Evolutionary conservation across 2,797 vertebrate species (phyloP), one percentile per base, ranked within the genome.

Genomic region (Tokudaia muenninki): DNA sequence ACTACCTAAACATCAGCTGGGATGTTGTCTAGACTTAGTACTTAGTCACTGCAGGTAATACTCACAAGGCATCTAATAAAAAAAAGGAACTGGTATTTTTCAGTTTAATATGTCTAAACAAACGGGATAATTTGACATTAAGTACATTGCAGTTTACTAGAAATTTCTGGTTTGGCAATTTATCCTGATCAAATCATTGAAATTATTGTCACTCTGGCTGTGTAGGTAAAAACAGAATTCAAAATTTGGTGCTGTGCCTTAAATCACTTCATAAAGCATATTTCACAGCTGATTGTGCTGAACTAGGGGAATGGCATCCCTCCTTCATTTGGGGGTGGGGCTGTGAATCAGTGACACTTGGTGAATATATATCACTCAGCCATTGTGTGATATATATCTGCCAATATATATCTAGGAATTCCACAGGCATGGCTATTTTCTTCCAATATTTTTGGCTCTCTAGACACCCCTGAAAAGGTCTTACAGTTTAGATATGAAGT

Each of bases 81-180:
- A 86, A 86, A 86, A 94, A 89, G 87, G 75, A 93, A 47, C 57
- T 80, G 82, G 57, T 80, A 87, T 94, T 94, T 96, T 95, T 91
- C 79, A 91, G 78, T 55, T 88, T 81, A 91, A 0, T 87, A 72
- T 87, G 21, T 94, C 83, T 96, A 82, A 79, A 95, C 77, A 94
- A 96, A 93, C 59, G 65, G 86, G 19, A 79, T 72, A 86, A 94
- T 93, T 93, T 87, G 88, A 65, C 70, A 82, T n/a, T 47, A 91
- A 92, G 55, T 47, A 52, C 80, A 41, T 75, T 67, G 67, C 63
- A 34, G 72, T 80, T 94, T 89, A 91, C 47, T 74, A 96, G 72
- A 88, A 96, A 88, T 95, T 96, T 78, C 77, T 47, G 61, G 82
- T 81, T 75, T 82, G 65, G 72, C 41, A 55, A 63, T 61, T 16